Evolutionary conservation across 1,140 invertebrate genomes (phyloP).

Genomic region (Drosophila sturtevanti): DNA sequence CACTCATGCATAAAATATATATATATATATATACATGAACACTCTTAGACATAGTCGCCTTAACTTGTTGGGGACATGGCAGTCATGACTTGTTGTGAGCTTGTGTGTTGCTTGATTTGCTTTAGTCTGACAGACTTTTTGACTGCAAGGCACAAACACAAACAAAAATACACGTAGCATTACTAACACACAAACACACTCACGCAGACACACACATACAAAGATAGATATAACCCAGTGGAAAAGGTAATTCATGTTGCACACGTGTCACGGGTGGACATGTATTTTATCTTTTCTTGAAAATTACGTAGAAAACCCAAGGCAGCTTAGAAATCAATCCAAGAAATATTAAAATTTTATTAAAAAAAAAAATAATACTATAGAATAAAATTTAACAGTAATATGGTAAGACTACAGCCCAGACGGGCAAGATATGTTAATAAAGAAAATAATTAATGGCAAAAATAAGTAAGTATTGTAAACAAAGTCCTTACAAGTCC

Average conservation of each 20-base stretch:
- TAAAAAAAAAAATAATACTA: too few species aligned
- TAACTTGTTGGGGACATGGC: slow-evolving; percentile 7
- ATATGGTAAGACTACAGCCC: too few species aligned
- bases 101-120: slow-evolving; percentile 15
- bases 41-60: slow-evolving; percentile 21
- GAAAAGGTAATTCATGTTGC: neutral
- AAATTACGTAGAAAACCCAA: too few species aligned
- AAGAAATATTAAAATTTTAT: too few species aligned
- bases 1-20: neutral
- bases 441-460: too few species aligned
- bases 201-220: neutral
- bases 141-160: slow-evolving; percentile 39
- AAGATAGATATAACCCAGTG: neutral
- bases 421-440: too few species aligned
- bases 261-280: neutral
- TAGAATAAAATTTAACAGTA: too few species aligned
- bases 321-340: too few species aligned
- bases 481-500: too few species aligned
- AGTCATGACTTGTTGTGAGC: slow-evolving; percentile 13
- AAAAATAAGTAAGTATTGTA: too few species aligned
- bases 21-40: neutral
- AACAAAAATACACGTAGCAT: slow-evolving; percentile 15
- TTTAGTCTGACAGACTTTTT: slow-evolving; percentile 31
- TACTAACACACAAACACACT: neutral
- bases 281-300: neutral